Percentiles rank a stretch among this genome's conserved stretches.
phyloP scores from a whole-genome alignment of 1,140 invertebrate genomes.

The Akabosia matsudoensis region DNA sequence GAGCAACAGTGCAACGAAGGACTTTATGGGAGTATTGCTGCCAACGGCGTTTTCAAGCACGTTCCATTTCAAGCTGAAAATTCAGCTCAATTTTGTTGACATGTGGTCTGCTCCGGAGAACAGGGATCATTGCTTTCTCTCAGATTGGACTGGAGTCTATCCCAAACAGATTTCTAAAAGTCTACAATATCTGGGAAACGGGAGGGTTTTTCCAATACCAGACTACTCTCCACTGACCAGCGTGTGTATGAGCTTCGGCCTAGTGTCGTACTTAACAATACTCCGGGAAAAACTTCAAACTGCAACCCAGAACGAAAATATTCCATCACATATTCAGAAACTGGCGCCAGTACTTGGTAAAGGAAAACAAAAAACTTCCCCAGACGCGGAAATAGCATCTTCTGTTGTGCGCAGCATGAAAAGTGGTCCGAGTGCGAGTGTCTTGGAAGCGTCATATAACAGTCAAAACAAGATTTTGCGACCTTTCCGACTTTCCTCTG shows the following conservation, averaged over 20 bases:
- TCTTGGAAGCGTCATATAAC: neutral
- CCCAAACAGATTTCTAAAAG: slow-evolving; percentile 21
- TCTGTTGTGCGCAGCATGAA: neutral
- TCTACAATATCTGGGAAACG: slow-evolving; percentile 32
- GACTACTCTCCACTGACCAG: neutral
- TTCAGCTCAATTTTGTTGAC: slow-evolving; percentile 38
- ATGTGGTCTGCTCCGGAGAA: slow-evolving; percentile 22
- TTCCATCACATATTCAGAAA: neutral
- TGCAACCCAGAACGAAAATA: slow-evolving; percentile 17
- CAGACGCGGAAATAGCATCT: neutral
- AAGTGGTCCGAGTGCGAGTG: neutral
- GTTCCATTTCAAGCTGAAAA: slow-evolving; percentile 25
- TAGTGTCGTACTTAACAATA: neutral
- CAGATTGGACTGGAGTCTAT: slow-evolving; percentile 26
- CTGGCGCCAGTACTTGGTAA: neutral
- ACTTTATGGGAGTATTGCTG: slow-evolving; percentile 25
- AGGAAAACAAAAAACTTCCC: neutral
- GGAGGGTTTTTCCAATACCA: slow-evolving; percentile 25
- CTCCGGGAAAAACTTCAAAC: neutral
- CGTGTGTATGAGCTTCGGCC: neutral
- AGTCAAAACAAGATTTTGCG: neutral
- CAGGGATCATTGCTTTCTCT: too few species aligned
- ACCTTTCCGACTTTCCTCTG: neutral
- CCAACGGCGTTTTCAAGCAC: slow-evolving; percentile 27
- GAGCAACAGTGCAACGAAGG: neutral